A percentile compares a stretch with the other conserved stretches of the same genome.
phyloP scores from a whole-genome alignment of 2,888 invertebrate species.

The Chrysolina americana region DNA sequence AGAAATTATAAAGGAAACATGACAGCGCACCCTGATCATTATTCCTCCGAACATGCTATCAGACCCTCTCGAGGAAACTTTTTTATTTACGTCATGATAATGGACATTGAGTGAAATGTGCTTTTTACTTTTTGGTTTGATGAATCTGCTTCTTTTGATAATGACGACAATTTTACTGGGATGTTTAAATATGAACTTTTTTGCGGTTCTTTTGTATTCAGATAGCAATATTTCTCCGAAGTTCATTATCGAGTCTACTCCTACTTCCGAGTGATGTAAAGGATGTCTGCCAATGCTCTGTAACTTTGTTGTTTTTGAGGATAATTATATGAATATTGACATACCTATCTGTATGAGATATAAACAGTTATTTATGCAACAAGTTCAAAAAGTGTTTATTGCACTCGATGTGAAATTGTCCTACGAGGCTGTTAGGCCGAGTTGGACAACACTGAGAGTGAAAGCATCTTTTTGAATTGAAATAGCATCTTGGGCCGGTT shows the following conservation, averaged over 20 bases:
- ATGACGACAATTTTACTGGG: not conserved
- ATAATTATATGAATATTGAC: no score
- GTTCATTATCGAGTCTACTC: not conserved
- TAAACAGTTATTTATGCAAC: no score
- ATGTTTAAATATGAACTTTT: not conserved
- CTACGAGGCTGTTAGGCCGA: no score
- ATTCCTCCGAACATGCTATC: conserved; percentile 38
- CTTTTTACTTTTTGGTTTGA: not conserved
- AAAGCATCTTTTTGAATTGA: no score
- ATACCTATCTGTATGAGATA: no score
- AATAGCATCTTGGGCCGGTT: no score
- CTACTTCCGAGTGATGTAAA: no score
- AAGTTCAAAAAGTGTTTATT: no score
- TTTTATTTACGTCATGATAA: conserved; percentile 5
- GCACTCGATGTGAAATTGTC: no score
- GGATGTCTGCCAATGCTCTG: no score
- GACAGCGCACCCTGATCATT: conserved; percentile 44
- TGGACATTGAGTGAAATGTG: not conserved
- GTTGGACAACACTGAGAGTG: no score
- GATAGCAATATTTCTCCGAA: not conserved
- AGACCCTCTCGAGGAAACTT: conserved; percentile 3
- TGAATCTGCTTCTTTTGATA: not conserved
- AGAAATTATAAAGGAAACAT: conserved; percentile 49
- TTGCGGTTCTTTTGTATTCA: not conserved
- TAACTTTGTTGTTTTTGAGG: no score